Percentiles rank a stretch among this genome's conserved stretches.
Conservation (phyloP, 1,140 invertebrate genomes). For the Hyles vespertilio region DNA sequence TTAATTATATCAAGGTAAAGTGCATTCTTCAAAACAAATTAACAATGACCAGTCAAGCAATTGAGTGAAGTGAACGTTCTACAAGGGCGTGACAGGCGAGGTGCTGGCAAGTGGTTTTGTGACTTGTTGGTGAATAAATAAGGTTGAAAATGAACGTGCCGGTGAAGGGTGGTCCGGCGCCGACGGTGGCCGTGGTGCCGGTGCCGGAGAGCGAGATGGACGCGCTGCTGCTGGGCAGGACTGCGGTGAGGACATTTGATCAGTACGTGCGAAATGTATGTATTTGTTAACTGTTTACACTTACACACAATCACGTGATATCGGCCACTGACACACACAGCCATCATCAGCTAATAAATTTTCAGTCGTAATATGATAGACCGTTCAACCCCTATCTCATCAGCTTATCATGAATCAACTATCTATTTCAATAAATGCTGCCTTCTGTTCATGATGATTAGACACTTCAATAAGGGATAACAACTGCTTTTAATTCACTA, state of each 20-base stretch:
- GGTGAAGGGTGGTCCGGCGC: conserved; percentile 61
- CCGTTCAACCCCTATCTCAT: too few relatives aligned
- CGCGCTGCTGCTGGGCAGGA: conserved; percentile 82
- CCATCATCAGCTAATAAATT: too few relatives aligned
- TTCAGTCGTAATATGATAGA: too few relatives aligned
- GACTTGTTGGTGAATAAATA: conserved; percentile 11
- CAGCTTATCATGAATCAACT: too few relatives aligned
- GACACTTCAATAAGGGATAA: too few relatives aligned
- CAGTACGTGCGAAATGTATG: conserved; percentile 76
- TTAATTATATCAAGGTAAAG: too few relatives aligned
- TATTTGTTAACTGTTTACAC: conserved; percentile 39
- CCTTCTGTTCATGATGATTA: too few relatives aligned
- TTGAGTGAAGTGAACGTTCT: background rate
- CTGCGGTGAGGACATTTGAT: conserved; percentile 81
- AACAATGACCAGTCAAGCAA: background rate
- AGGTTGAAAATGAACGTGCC: conserved; percentile 55
- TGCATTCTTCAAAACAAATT: background rate
- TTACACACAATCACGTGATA: background rate
- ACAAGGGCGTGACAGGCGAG: background rate
- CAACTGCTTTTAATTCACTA: too few relatives aligned
- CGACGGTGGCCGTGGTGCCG: conserved; percentile 73
- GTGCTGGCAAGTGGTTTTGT: conserved; percentile 11
- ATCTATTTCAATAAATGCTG: too few relatives aligned
- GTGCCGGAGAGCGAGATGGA: conserved; percentile 84
- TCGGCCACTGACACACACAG: too few relatives aligned